Base-by-base conservation (phyloP, 2,888 invertebrate species). In the Eudemis profundana region DNA sequence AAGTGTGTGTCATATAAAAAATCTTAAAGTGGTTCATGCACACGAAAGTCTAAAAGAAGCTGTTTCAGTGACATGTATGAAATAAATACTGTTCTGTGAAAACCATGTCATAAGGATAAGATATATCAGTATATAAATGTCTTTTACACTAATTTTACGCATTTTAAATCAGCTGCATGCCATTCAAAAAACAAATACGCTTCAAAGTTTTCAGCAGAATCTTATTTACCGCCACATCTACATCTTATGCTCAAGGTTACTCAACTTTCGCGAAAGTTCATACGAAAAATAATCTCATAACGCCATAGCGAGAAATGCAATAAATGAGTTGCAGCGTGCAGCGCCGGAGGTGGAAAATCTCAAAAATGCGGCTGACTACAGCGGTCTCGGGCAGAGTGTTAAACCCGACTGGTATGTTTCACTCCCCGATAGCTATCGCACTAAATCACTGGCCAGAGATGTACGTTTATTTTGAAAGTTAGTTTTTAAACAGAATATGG, bases 371-470 rank as follows among this genome's bases (percentile, higher is more conserved):
- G 38, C 36, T 50, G 42, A 53, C 44, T 60, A 29, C 40, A 62
- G 42, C 51, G 59, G 36, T 40, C 63, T 63, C 60, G 46, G n/a
- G n/a, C 29, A 49, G 15, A 36, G 65, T 33, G 65, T 51, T 60
- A 65, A 65, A 7, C 59, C 51, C 42, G 59, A 23, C 89, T 90
- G 90, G 82, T 78, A 78, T 84, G 74, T 84, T 77, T 91, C 90
- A 89, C 81, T 90, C 88, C 74, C 71, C 84, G 76, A 75, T 72
- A 75, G 79, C 84, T 78, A 83, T 81, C 79, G 77, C 77, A 81
- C 77, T 90, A 89, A 90, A 90, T 90, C 87, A 87, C 84, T 70
- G 66, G 69, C 69, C 73, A 73, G 70, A 71, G 61, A 36, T 33
- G 40, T 33, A 74, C 75, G 82, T 79, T 81, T 85, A 84, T 86